Evolutionary conservation across 2,888 invertebrate species (phyloP), one percentile per base, ranked within the genome.

Genomic region (Mycalesis mineus): DNA sequence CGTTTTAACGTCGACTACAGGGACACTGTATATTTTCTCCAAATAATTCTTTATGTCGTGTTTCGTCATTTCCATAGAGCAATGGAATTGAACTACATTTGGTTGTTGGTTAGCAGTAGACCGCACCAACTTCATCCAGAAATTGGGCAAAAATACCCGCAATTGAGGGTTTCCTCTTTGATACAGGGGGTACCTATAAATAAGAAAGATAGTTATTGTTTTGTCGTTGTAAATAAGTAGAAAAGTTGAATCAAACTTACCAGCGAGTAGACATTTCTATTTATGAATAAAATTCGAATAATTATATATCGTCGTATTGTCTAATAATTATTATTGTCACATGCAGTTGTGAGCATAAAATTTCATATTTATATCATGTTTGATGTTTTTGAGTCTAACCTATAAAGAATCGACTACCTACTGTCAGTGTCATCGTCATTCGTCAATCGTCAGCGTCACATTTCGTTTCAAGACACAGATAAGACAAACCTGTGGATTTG

Each of bases 11-110:
- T 95, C 90, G 1, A 94, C 84, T 0, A 96, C 94, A 17, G 95
- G 94, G 11, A 99, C 88, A 60, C 96, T 93, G 76, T 99, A 99
- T 67, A 99, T 98, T 87, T 98, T 98, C 77, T 97, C 95, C 66
- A 99, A 89, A 82, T 99, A 99, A 82, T 97, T 97, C 76, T 93
- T 94, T 0, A 99, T 91, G 81, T 99, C 99, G 70, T 91, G 75
- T 77, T 92, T 94, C 0, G 97, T 97, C 99, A 99, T 99, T 91
- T 97, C 94, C 88, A 96, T 95, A 7, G 98, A 97, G 68, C 97
- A 96, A 50, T 95, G 92, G 82, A 99, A 99, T 53, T 95, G 92
- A 0, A 97, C 96, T 40, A 95, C 83, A 88, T 98, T 97, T 47
- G 93, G 91, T 2, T 96, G 96, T 66, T 94, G 92, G 33, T 91